Conservation (phyloP, 1,140 invertebrate genomes). For the Potamilus streckersoni region DNA sequence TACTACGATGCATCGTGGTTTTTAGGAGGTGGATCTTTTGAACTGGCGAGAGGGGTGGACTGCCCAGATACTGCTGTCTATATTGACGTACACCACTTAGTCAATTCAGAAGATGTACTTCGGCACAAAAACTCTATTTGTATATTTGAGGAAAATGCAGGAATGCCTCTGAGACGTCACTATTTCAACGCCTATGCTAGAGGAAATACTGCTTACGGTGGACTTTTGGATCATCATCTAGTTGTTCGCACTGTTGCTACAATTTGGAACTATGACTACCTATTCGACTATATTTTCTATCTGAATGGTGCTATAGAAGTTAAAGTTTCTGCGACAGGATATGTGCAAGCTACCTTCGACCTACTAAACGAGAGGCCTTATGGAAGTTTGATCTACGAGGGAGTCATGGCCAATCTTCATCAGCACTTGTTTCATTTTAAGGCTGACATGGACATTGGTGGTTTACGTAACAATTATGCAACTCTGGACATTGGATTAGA, state of each 20-base stretch:
- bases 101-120: conserved; percentile 29
- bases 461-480: conserved; percentile 44
- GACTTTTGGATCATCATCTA: conserved; percentile 47
- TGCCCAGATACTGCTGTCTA: conserved; percentile 57
- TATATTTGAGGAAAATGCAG: conserved; percentile 58
- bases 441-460: conserved; percentile 54
- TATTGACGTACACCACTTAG: conserved; percentile 45
- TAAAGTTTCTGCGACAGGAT: conserved; percentile 53
- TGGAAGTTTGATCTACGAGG: conserved; percentile 39
- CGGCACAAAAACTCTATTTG: conserved; percentile 54
- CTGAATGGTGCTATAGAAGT: conserved; percentile 58
- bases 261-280: conserved; percentile 60
- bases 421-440: conserved; percentile 61
- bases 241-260: conserved; percentile 55
- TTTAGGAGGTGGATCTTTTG: conserved; percentile 46
- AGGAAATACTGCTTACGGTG: conserved; percentile 44
- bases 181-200: conserved; percentile 29
- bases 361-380: conserved; percentile 34
- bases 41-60: conserved; percentile 54
- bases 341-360: conserved; percentile 45
- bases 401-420: conserved; percentile 52
- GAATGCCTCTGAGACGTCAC: conserved; percentile 55
- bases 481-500: conserved; percentile 44
- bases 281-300: conserved; percentile 64
- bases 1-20: conserved; percentile 52